Evolutionary conservation across 2,113 vertebrate species (phyloP).

Genomic region (Podarcis cretensis): DNA sequence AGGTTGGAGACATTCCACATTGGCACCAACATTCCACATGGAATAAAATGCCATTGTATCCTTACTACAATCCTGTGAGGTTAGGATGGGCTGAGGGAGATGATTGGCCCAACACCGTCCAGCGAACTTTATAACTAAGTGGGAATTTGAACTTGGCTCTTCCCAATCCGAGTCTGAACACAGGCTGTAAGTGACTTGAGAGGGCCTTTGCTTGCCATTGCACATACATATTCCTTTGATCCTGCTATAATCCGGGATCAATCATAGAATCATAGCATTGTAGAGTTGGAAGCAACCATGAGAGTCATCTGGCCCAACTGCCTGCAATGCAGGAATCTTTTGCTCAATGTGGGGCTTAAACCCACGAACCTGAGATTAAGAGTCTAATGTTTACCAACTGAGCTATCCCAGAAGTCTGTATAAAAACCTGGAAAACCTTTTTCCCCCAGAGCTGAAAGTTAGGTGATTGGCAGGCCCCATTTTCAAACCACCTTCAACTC

Average conservation of each 20-base stretch:
- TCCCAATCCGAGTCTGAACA: not conserved
- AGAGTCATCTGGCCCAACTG: no score
- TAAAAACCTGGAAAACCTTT: not conserved
- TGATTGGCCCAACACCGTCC: no score
- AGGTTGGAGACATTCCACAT: not conserved
- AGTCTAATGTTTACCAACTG: no score
- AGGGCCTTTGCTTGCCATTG: not conserved
- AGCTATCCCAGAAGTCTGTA: no score
- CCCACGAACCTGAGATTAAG: no score
- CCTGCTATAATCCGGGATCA: not conserved
- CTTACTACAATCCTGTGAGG: not conserved
- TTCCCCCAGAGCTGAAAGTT: not conserved
- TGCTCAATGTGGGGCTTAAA: no score
- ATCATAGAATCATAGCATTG: not conserved
- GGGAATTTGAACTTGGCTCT: not conserved
- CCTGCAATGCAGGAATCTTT: no score
- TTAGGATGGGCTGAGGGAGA: not conserved
- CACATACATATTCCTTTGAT: not conserved
- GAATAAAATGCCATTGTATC: not conserved
- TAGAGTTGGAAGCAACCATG: no score
- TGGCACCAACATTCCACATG: no score
- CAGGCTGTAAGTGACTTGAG: not conserved
- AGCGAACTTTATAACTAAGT: not conserved
- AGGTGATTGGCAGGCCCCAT: not conserved
- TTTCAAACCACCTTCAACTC: not conserved